These are phyloP conservation scores for Zapornia atra DNA, from an alignment of 2,113 vertebrate species.

Conservation along the genomic window DNA sequence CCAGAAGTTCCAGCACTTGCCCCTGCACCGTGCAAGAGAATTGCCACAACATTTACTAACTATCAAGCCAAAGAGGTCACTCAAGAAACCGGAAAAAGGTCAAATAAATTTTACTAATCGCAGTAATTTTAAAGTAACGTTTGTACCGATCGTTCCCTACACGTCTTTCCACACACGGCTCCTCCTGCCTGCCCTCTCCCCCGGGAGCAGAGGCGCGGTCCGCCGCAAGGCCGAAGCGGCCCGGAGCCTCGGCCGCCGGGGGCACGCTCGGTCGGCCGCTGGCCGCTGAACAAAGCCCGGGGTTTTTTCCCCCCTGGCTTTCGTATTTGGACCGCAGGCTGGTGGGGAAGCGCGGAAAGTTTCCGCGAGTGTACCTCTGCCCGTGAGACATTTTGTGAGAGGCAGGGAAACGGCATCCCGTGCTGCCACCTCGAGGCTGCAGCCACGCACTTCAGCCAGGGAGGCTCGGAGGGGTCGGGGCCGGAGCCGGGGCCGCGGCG, in stretches of 20 bases:
- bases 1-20: not conserved
- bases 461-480: not conserved
- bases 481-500: not conserved
- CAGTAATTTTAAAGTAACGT: not conserved
- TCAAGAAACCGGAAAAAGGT: not conserved
- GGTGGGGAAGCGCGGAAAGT: not conserved
- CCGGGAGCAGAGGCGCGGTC: accelerated
- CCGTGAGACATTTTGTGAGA: not conserved
- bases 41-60: not conserved
- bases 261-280: accelerated
- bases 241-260: not conserved
- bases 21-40: too few relatives aligned
- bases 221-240: not conserved
- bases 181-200: not conserved
- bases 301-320: not conserved
- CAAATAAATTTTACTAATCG: too few relatives aligned
- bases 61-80: not conserved
- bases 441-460: slow-evolving; percentile 16
- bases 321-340: not conserved
- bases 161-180: accelerated
- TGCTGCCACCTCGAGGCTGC: slow-evolving; percentile 79
- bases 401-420: slow-evolving; percentile 59
- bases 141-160: accelerated
- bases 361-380: not conserved
- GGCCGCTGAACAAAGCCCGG: not conserved